Conservation (phyloP, 92 coral and sea anemone genomes). For the Muricea muricata region DNA sequence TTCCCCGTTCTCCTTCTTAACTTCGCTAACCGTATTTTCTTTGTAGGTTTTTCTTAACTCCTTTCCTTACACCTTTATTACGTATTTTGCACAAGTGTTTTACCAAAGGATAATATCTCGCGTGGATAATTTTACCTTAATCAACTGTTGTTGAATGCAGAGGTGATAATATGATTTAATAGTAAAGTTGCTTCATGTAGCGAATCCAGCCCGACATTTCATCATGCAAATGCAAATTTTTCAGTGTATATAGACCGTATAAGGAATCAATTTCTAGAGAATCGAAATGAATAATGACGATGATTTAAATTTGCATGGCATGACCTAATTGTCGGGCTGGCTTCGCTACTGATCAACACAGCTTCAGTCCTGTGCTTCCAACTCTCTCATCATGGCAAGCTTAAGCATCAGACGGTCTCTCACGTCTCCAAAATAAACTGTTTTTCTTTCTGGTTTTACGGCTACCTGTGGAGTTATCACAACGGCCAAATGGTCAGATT, state of each 20-base stretch:
- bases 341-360: slow-evolving; percentile 23
- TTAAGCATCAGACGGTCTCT: slow-evolving; percentile 68
- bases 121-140: no score
- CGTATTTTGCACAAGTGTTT: no score
- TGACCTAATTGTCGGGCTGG: no score
- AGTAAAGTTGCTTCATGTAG: slow-evolving; percentile 36
- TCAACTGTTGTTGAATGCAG: slow-evolving; percentile 14
- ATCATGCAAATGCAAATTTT: no score
- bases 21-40: no score
- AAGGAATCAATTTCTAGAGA: no score
- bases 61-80: slow-evolving; percentile 39
- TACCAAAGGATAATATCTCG: no score
- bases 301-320: no score
- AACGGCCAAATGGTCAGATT: slow-evolving; percentile 68
- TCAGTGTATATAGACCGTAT: no score
- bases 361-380: slow-evolving; percentile 55
- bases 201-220: no score
- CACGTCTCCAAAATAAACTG: slow-evolving; percentile 61
- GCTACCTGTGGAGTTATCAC: slow-evolving; percentile 33
- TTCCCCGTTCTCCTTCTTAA: no score
- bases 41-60: slow-evolving; percentile 24
- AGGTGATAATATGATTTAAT: not conserved
- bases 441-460: slow-evolving; percentile 61
- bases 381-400: slow-evolving; percentile 53
- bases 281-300: no score